Percentiles rank a stretch among this genome's conserved stretches.
Evolutionary conservation across 2,113 vertebrate species (phyloP).

Genomic region (Lontra canadensis): DNA sequence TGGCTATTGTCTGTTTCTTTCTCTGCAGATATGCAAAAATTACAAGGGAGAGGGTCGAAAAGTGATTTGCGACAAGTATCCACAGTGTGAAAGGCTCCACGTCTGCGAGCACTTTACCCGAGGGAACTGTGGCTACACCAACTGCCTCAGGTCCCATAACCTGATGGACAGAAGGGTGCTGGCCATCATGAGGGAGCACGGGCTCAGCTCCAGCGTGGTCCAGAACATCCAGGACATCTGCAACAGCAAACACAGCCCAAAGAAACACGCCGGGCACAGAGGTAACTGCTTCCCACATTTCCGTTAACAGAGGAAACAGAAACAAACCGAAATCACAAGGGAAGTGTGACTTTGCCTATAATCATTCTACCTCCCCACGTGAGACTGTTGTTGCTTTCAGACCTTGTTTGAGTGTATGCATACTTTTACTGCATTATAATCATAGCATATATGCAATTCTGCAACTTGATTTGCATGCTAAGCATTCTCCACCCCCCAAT

Average conservation of each 20-base stretch:
- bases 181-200: slow-evolving; percentile 52
- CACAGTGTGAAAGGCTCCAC: slow-evolving; percentile 45
- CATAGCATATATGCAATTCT: background rate
- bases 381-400: background rate
- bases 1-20: background rate
- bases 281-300: background rate
- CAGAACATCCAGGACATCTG: slow-evolving; percentile 77
- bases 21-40: slow-evolving; percentile 73
- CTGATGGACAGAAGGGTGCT: slow-evolving; percentile 73
- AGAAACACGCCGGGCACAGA: background rate
- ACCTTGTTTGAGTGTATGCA: background rate
- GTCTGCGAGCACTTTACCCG: slow-evolving; percentile 75
- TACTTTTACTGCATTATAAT: background rate
- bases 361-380: background rate
- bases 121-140: slow-evolving; percentile 63
- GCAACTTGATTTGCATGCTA: background rate
- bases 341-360: background rate
- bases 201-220: slow-evolving; percentile 17
- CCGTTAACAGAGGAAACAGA: background rate
- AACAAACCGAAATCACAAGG: background rate
- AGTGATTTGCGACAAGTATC: slow-evolving; percentile 45
- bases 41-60: slow-evolving; percentile 74
- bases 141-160: slow-evolving; percentile 75
- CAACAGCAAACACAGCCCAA: slow-evolving; percentile 56
- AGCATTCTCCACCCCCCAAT: background rate